Evolutionary conservation across 2,888 invertebrate species (phyloP).

Genomic region (Tipula vernalis): DNA sequence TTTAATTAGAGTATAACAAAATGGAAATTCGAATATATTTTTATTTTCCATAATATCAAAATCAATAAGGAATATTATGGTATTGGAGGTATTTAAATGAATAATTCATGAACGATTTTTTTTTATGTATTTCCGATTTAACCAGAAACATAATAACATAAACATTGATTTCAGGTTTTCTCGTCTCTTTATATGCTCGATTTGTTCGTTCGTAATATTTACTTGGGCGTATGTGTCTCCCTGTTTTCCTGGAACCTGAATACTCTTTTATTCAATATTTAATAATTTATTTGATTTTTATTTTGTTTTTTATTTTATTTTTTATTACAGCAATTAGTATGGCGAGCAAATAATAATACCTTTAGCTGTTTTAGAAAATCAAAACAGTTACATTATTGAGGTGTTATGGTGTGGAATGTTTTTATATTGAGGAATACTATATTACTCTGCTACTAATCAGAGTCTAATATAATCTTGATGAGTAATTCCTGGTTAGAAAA

Average conservation of each 20-base stretch:
- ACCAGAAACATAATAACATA: background rate
- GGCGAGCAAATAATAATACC: background rate
- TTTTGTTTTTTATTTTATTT: background rate
- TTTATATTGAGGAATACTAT: no score
- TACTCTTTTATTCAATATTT: background rate
- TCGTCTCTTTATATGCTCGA: background rate
- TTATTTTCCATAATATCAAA: background rate
- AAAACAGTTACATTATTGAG: background rate
- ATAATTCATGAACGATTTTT: background rate
- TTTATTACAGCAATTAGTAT: background rate
- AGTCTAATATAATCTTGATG: no score
- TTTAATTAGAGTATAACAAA: background rate
- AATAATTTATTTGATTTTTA: background rate
- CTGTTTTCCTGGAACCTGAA: background rate
- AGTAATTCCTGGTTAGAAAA: no score
- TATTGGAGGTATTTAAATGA: background rate
- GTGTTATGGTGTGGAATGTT: no score
- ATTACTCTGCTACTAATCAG: no score
- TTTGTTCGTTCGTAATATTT: background rate
- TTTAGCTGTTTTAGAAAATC: background rate
- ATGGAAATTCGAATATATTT: background rate
- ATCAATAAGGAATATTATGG: background rate
- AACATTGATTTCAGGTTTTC: background rate
- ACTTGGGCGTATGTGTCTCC: background rate
- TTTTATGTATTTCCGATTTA: background rate